Evolutionary conservation across 2,797 vertebrate species (phyloP), one percentile per base, ranked within the genome.

Genomic region (Distichodus sexfasciatus): DNA sequence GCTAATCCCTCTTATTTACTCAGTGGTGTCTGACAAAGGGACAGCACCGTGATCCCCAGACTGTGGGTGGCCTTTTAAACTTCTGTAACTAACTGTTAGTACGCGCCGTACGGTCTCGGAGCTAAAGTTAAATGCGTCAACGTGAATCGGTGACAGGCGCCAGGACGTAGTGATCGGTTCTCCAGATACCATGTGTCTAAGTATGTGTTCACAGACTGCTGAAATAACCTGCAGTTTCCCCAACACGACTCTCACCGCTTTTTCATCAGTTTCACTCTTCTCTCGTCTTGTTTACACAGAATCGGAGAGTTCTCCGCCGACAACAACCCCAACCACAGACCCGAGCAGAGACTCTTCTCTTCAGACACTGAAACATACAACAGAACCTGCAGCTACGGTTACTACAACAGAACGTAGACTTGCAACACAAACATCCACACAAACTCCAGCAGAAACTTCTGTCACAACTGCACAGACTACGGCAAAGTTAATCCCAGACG

Each of bases 1-100:
- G 36, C 15, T 91, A 88, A 90, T 86, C 86, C 85, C 77, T 79
- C 84, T 89, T 88, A 84, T 76, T 15, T 70, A 75, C 54, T 82
- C 79, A 78, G 38, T 82, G 81, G 54, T 73, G 55, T 57, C 50
- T 50, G 62, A 50, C 61, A 35, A 36, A 33, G 23, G 55, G 50
- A 11, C 51, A 40, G 48, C 74, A 24, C 48, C 36, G 6, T 28
- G 38, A 69, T 61, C 46, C 26, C 35, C 15, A 59, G 44, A n/a
- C 43, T 47, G 35, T 15, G 1, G n/a, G 54, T 6, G 24, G 17
- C 23, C 4, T 19, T 61, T 69, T 53, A 68, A 58, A 54, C 51
- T 35, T 19, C 33, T 61, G 26, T n/a, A 69, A 58, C 9, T 40
- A 53, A 51, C 47, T 51, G 6, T 29, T 23, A 41, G 26, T 57